Base-by-base conservation (phyloP, 2,113 vertebrate species). In the Centropus bengalensis region DNA sequence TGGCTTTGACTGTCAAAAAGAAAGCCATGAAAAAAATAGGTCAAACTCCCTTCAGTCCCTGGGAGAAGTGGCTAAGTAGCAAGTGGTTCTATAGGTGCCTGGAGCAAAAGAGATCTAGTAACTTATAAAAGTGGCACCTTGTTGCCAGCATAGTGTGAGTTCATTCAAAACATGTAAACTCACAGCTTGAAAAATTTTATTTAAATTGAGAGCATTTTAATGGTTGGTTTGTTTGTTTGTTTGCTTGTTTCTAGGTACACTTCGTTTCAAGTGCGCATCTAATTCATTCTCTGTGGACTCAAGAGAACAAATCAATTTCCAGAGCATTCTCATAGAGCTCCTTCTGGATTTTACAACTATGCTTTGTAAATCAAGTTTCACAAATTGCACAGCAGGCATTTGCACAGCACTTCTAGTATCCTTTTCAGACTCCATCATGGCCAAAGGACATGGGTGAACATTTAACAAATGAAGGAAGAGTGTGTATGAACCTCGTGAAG, bases 371-470 rank as follows among this genome's bases (percentile, higher is more conserved):
- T n/a, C 40, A 82, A 32, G n/a, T 71, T 78, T 78, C 54, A 56
- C 40, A 24, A n/a, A 24, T 22, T 56, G 11, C 0, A 1, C 24
- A 55, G 19, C 0, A 0, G 14, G 24, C 40, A 28, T 55, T 45
- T 78, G 23, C 19, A 32, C 32, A 55, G 30, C 33, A 59, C n/a
- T 60, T 28, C 5, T 9, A 9, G 21, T 45, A n/a, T 44, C 24
- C 45, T 54, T 12, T 36, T 38, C 44, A 32, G 58, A 24, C 51
- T 76, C 40, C 19, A 13, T 52, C 51, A 17, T 33, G 64, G 56
- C 12, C 33, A n/a, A 1, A 2, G 40, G 20, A 42, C 6, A 20
- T 7, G 15, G n/a, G 3, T 69, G 44, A 59, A 45, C 17, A 12
- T 28, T 40, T 56, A 49, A 64, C 36, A 76, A 22, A 58, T 21